Base-by-base conservation (phyloP, 2,113 vertebrate genomes). In the Cinclus cinclus region DNA sequence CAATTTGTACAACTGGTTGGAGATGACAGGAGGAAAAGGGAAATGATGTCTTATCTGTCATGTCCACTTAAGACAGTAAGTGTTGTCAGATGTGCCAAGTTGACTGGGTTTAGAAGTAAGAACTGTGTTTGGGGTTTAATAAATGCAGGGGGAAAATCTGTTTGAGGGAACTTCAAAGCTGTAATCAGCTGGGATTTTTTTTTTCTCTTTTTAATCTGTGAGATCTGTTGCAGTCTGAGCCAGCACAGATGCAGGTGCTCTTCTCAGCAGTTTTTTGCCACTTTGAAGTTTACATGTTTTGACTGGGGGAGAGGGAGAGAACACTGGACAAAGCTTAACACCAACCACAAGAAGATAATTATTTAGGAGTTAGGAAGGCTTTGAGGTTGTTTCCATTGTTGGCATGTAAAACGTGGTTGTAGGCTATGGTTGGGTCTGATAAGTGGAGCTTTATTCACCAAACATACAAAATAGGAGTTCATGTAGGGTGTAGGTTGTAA, bases 281-380 rank as follows among this genome's bases (percentile, higher is more conserved):
- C 82, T 95, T 94, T 78, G 79, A 93, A 83, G 71, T 86, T 83
- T 30, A 30, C 52, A 28, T 56, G 24, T 96, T 94, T 83, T 41
- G 39, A 35, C 33, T 21, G 63, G 58, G 16, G 52, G 53, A 35
- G 21, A 23, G 16, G 18, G 16, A 52, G 25, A 52, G 31, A 47
- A 58, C 33, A 30, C 42, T 25, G 77, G 90, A 73, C 86, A 64
- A 35, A 67, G 42, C 83, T 83, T n/a, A 35, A 90, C 83, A 39
- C 37, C 80, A 58, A 41, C 56, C 73, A 20, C 21, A 20, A 59
- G 64, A 24, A 63, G 79, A 71, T 10, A 77, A 46, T 35, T 25
- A 14, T 60, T 78, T 12, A 8, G 37, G 55, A 55, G n/a, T 5
- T 22, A 85, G 55, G 63, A 74, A 69, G 41, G 22, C 11, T 85